Percentiles rank a stretch among this genome's conserved stretches.
phyloP scores from a whole-genome alignment of 2,113 vertebrate species.

The Zosterops japonicus region DNA sequence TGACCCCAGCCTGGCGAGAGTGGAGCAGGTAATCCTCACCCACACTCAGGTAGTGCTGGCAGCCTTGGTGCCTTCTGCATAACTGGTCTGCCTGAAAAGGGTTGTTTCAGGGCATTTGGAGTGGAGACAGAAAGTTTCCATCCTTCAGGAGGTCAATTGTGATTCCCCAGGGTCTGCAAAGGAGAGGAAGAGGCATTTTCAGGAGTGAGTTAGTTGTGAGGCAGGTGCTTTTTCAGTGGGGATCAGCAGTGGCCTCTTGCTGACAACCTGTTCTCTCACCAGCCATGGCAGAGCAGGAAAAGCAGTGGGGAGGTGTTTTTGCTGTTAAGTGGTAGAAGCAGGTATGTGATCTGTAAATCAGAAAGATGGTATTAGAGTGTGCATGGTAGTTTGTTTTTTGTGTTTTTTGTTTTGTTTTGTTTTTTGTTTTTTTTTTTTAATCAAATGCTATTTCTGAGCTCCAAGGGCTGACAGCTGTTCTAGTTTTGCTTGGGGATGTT shows the following conservation, averaged over 20 bases:
- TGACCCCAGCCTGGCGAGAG: neutral
- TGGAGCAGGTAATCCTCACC: neutral
- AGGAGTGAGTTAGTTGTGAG: neutral
- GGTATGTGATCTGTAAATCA: neutral
- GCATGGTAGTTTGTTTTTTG: neutral
- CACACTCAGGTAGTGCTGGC: rapidly evolving
- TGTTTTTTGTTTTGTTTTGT: neutral
- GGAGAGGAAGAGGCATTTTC: neutral
- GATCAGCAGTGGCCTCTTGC: neutral
- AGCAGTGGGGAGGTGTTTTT: neutral
- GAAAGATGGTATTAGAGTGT: neutral
- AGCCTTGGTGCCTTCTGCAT: neutral
- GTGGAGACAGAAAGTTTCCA: neutral
- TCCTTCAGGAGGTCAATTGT: neutral
- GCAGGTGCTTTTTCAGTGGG: neutral
- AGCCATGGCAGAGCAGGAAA: neutral
- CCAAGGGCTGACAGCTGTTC: slow-evolving; percentile 77
- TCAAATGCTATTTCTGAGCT: slow-evolving; percentile 62
- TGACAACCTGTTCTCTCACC: neutral
- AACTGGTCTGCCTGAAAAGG: neutral
- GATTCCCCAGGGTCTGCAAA: neutral
- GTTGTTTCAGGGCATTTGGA: neutral
- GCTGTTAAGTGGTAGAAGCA: neutral
- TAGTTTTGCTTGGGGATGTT: slow-evolving; percentile 80
- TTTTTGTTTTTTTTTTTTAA: neutral